Evolutionary conservation across 2,888 invertebrate genomes (phyloP).

Genomic region (Clostera curtula): DNA sequence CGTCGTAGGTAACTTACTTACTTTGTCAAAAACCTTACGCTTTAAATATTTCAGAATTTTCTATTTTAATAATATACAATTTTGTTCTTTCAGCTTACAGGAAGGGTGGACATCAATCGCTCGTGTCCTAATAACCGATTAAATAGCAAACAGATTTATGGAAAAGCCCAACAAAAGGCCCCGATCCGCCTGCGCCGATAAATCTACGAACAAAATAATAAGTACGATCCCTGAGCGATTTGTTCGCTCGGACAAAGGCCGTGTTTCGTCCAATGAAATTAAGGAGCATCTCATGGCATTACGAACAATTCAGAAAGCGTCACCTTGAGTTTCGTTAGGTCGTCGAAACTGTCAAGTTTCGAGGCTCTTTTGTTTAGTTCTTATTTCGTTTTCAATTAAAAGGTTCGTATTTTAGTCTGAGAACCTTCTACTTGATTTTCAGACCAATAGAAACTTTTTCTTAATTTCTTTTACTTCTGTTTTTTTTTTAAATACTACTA

Average conservation of each 20-base stretch:
- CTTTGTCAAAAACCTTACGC: no score
- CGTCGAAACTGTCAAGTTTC: slow-evolving; percentile 6
- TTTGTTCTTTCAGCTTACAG: slow-evolving; percentile 30
- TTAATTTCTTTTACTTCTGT: no score
- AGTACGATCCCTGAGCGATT: slow-evolving; percentile 63
- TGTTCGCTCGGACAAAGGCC: slow-evolving; percentile 61
- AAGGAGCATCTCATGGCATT: slow-evolving; percentile 32
- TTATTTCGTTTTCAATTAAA: no score
- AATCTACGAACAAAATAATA: slow-evolving; percentile 70
- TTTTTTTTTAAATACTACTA: no score
- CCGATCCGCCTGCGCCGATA: slow-evolving; percentile 59
- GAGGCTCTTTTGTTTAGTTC: slow-evolving; percentile 9
- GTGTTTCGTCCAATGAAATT: slow-evolving; percentile 63
- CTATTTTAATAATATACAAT: slow-evolving; percentile 24
- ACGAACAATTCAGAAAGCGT: slow-evolving; percentile 19
- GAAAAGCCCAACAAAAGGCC: slow-evolving; percentile 64
- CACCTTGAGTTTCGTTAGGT: slow-evolving; percentile 22
- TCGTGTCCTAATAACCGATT: slow-evolving; percentile 67
- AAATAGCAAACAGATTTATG: slow-evolving; percentile 68
- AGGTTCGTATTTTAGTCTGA: no score
- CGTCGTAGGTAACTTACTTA: no score
- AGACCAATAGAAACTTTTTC: no score
- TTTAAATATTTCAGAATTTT: no score
- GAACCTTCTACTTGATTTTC: no score
- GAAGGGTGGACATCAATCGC: slow-evolving; percentile 58